These are phyloP conservation scores for Dysidea cf. avara DNA, from an alignment of 37 sponge, comb jelly and placozoan species.

Conservation along the genomic window DNA sequence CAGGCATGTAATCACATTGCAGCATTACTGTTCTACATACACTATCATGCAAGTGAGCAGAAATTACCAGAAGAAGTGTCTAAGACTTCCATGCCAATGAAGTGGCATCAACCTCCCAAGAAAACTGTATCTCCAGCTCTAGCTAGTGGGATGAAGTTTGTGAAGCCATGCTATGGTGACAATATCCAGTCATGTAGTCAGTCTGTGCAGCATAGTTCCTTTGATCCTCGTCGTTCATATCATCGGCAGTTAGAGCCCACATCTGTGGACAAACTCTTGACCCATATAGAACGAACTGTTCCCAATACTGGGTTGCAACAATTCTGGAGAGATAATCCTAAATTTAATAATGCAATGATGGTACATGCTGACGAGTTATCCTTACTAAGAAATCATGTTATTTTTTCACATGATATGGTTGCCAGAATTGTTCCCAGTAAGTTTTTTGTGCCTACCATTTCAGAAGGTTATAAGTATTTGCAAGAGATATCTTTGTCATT, in stretches of 20 bases:
- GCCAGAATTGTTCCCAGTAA: too few species aligned
- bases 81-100: constrained; percentile 17
- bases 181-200: too few species aligned
- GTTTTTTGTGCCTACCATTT: too few species aligned
- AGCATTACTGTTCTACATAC: too few species aligned
- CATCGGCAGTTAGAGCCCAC: neutral
- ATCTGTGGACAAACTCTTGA: neutral
- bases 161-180: constrained; percentile 8
- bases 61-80: constrained; percentile 2
- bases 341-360: neutral
- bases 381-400: too few species aligned
- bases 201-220: neutral
- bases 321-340: neutral
- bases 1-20: too few species aligned
- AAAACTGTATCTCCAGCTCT: constrained; percentile 1
- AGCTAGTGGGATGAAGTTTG: constrained; percentile 10
- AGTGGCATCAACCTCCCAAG: constrained; percentile 20
- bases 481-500: too few species aligned
- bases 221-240: constrained; percentile 8
- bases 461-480: too few species aligned
- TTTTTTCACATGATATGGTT: too few species aligned
- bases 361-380: neutral
- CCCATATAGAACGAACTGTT: neutral
- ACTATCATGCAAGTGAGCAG: neutral
- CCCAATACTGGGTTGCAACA: constrained; percentile 6